Conservation (phyloP, 2,113 vertebrate genomes). For the Fukomys damarensis region DNA sequence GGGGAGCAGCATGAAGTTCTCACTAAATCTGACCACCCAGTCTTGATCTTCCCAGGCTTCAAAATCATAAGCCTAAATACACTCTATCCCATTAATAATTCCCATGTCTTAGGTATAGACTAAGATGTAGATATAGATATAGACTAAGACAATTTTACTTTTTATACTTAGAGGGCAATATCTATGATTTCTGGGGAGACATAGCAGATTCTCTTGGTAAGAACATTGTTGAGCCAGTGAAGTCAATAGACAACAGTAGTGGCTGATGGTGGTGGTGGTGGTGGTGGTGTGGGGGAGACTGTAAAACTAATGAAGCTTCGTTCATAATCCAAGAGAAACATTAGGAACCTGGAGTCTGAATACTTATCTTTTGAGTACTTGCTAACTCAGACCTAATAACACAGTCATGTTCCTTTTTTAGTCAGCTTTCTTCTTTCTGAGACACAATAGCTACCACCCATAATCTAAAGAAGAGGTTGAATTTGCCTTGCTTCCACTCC, state of each 20-base stretch:
- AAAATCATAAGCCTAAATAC: neutral
- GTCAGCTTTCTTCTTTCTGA: neutral
- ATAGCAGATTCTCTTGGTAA: neutral
- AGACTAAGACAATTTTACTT: neutral
- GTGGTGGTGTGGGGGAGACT: neutral
- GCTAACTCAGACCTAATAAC: neutral
- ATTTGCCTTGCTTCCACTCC: neutral
- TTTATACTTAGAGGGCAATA: neutral
- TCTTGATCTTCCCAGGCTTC: neutral
- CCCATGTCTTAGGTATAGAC: neutral
- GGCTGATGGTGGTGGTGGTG: neutral
- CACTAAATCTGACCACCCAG: neutral
- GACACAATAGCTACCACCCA: neutral
- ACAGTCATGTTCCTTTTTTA: neutral
- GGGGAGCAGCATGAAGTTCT: neutral
- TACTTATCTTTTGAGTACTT: neutral
- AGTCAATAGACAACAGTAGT: neutral
- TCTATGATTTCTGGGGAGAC: neutral
- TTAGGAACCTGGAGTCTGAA: neutral
- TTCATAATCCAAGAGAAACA: neutral
- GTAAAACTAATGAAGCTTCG: neutral
- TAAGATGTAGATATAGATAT: neutral
- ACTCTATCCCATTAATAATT: neutral
- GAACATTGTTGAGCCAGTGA: neutral
- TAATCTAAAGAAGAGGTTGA: neutral